Percentiles rank a stretch among this genome's conserved stretches.
Evolutionary conservation across 2,113 vertebrate genomes (phyloP).

Genomic region (Ceyx melanurus): DNA sequence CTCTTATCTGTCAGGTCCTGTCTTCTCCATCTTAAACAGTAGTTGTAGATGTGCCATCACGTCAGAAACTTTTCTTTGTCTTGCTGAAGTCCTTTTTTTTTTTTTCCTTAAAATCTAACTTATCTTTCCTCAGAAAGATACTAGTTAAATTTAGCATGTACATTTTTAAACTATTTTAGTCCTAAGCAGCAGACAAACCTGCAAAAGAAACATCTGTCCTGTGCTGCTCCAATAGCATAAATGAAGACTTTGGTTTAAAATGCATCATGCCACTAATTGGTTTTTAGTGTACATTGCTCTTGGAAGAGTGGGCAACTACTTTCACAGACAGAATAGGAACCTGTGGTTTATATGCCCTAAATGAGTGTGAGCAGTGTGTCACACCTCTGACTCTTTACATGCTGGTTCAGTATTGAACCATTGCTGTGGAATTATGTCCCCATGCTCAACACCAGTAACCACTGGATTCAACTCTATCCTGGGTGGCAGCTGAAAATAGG

Average conservation of each 20-base stretch:
- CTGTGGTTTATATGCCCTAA: not conserved
- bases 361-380: not conserved
- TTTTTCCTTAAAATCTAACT: not conserved
- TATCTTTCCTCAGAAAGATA: not conserved
- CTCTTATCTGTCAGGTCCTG: not conserved
- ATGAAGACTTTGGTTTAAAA: not conserved
- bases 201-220: not conserved
- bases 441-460: not conserved
- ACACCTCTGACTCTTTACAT: not conserved
- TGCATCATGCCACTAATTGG: not conserved
- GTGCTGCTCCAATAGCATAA: not conserved
- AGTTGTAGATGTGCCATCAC: not conserved
- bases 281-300: not conserved
- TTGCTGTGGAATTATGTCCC: not conserved
- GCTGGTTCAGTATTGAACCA: not conserved
- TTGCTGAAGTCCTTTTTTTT: not conserved
- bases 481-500: not conserved
- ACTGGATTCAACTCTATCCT: not conserved
- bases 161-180: not conserved
- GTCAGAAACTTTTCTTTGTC: not conserved
- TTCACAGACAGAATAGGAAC: not conserved
- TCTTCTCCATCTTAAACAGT: not conserved
- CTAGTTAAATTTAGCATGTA: not conserved
- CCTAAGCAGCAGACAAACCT: not conserved
- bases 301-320: not conserved